Conservation (phyloP, 2,888 invertebrate species). For the Cryptus armator region DNA sequence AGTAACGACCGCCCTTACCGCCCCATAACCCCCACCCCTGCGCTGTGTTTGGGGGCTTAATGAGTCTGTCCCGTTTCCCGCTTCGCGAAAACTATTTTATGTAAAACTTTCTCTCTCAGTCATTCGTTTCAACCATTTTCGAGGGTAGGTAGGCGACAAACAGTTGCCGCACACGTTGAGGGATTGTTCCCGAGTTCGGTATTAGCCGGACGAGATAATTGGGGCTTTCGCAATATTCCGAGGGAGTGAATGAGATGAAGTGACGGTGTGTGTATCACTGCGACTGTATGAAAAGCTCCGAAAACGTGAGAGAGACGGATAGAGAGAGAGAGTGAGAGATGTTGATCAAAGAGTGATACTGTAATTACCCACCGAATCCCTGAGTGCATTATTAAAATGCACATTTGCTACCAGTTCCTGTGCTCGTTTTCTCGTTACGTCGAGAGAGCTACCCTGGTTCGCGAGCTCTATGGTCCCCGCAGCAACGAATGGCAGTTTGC, state of each 20-base stretch:
- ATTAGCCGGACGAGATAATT: constrained; percentile 43
- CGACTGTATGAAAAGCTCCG: constrained; percentile 18
- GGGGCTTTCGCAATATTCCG: constrained; percentile 14
- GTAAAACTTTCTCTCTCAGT: constrained; percentile 36
- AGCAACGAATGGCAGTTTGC: constrained; percentile 50
- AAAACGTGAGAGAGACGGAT: not conserved
- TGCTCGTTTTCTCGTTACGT: constrained; percentile 41
- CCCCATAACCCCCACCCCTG: constrained; percentile 17
- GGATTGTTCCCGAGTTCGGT: constrained; percentile 33
- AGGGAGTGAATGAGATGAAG: constrained; percentile 29
- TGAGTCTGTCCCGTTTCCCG: constrained; percentile 49
- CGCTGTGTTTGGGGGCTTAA: constrained; percentile 52
- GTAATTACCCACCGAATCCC: constrained; percentile 65
- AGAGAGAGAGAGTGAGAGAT: constrained; percentile 13
- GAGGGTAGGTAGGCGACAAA: constrained; percentile 54
- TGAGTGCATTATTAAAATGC: constrained; percentile 70
- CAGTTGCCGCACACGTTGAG: constrained; percentile 34
- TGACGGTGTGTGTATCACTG: constrained; percentile 12
- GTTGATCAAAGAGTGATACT: constrained; percentile 61
- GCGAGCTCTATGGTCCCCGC: not conserved
- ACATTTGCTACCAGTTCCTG: constrained; percentile 59
- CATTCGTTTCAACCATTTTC: constrained; percentile 57
- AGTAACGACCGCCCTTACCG: constrained; percentile 55
- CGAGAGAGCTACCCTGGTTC: not conserved
- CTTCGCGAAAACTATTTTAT: constrained; percentile 53